Base-by-base conservation (phyloP, 2,113 vertebrate species). In the Bos javanicus region DNA sequence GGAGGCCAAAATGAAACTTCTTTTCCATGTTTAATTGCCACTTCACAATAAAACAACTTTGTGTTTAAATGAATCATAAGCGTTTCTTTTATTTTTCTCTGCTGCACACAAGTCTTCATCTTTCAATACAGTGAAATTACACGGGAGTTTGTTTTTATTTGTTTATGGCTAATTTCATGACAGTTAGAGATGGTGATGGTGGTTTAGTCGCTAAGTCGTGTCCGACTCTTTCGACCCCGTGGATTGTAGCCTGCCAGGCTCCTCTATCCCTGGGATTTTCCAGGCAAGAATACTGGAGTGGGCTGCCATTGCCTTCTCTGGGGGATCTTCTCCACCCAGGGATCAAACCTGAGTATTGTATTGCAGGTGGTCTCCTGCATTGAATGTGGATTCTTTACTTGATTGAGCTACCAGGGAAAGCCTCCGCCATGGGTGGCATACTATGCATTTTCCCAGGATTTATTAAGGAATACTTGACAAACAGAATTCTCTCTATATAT, bases 1-100 rank as follows among this genome's bases (percentile, higher is more conserved):
- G 46, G 30, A 78, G 1, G 17, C 67, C 56, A 89, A 88, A 85
- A 83, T 56, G 19, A 67, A 93, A 50, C 11, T 87, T 11, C 8
- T 43, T 71, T 43, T 83, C 54, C 62, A 60, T 50, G 7, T 16
- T 80, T 92, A 87, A 92, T 52, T 91, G 62, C 26, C 28, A 94
- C 54, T 86, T 86, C 59, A 84, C 19, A 92, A 56, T 83, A 33
- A 80, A 90, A 89, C 6, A 54, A 81, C 6, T 92, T 92, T 6
- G 13, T 50, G 1, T 89, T 78, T 3, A 28, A 23, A 48, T 16
- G 9, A 86, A 83, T 87, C 26, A 94, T 28, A 87, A 67, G 43
- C 3, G 1, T 39, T 19, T 23, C 52, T 89, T 76, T 59, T 26
- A 62, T 60, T 80, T 52, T 83, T 86, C 48, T 59, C 33, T 87